Evolutionary conservation across 2,113 vertebrate genomes (phyloP), one percentile per base, ranked within the genome.

Genomic region (Anser brachyrhynchus): DNA sequence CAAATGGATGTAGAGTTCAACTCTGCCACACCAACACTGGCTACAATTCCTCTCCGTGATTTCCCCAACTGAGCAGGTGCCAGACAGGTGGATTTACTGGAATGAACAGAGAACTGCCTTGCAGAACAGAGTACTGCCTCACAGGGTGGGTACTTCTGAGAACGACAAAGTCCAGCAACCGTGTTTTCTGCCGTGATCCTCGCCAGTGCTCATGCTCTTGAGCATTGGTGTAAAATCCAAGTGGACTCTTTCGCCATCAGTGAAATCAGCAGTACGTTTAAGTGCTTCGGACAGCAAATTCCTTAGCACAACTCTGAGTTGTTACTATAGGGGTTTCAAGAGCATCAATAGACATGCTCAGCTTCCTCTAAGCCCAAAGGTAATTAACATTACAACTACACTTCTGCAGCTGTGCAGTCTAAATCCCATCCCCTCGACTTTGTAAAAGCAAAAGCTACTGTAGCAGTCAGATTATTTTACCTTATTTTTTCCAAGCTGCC

Each of bases 401-500:
- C 5, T 22, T 80, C 58, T 83, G 51, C 57, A 89, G 84, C 72
- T 91, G 31, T 46, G 52, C 43, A 69, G 44, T 22, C 33, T 39
- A 51, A 90, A 67, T 35, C 61, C 58, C 51, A 49, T 57, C 54
- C 73, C 57, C 52, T 84, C 65, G 41, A 58, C 13, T 58, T 35
- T 52, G 9, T 21, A 71, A 20, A 25, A 69, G 46, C 51, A 61
- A 3, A 33, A 57, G 44, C 13, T 51, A 14, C 31, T 80, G n/a
- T 10, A 33, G 8, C 8, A 78, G 35, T 51, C 59, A 72, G 55
- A 26, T 79, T 65, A 90, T 22, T 73, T 97, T 97, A 99, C 99
- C 98, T 99, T 99, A 55, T 98, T 99, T 96, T 99, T 99, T 15
- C 99, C 99, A 92, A 99, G 98, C 97, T 99, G 99, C 99, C 99